Conservation (phyloP, 2,888 invertebrate species). For the Melanargia galathea region DNA sequence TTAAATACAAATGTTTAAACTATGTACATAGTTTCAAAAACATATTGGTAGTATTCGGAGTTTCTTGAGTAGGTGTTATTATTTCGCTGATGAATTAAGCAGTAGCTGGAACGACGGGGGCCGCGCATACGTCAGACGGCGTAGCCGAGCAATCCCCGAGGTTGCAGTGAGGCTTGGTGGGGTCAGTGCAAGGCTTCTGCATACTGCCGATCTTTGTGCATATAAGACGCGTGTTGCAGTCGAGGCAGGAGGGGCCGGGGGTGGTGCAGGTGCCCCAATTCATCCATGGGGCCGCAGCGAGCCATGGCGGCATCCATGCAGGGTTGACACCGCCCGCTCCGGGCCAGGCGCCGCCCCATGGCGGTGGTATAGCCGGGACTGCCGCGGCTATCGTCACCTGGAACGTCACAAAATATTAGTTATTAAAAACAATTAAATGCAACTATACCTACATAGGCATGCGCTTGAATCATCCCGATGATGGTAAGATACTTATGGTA, state of each 20-base stretch:
- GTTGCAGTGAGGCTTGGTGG: conserved; percentile 70
- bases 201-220: conserved; percentile 72
- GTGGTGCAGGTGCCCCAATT: conserved; percentile 67
- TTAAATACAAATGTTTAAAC: no score
- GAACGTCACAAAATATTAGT: background rate
- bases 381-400: conserved; percentile 62
- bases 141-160: conserved; percentile 75
- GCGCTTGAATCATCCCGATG: no score
- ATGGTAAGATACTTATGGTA: no score
- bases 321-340: conserved; percentile 56
- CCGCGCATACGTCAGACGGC: conserved; percentile 62
- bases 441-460: no score
- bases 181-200: conserved; percentile 63
- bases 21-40: no score
- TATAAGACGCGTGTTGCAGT: conserved; percentile 65
- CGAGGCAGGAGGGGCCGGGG: conserved; percentile 60
- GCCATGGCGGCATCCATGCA: conserved; percentile 73
- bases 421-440: background rate
- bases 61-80: background rate
- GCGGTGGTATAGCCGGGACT: conserved; percentile 50
- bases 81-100: conserved; percentile 30
- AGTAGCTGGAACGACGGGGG: conserved; percentile 35
- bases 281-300: conserved; percentile 65
- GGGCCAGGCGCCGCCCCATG: conserved; percentile 42
- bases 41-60: no score